Conservation (phyloP, 2,888 invertebrate genomes). For the Salticus scenicus region DNA sequence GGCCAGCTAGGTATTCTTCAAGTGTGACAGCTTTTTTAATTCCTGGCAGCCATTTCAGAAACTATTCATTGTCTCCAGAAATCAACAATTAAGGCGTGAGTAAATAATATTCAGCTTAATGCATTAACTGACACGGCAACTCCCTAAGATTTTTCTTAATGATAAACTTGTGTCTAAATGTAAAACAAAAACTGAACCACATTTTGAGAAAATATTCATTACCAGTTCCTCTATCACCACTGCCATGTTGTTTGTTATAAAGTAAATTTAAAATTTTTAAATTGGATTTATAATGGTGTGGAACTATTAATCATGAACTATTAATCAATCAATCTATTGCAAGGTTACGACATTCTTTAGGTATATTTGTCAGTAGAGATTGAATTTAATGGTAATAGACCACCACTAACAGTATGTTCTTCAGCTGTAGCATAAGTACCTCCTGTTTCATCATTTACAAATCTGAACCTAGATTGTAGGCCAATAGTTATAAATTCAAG, state of each 20-base stretch:
- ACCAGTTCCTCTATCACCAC: not conserved
- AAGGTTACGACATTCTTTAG: not conserved
- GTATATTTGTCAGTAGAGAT: not conserved
- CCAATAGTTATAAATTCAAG: slow-evolving; percentile 11
- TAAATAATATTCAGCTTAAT: too few species aligned
- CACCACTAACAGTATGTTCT: slow-evolving; percentile 21
- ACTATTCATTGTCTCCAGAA: too few species aligned
- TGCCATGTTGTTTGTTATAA: not conserved
- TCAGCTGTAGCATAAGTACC: not conserved
- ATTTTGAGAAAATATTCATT: not conserved
- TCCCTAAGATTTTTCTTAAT: too few species aligned
- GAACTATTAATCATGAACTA: not conserved
- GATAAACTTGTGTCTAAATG: too few species aligned
- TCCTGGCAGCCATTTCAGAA: too few species aligned
- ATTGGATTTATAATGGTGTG: not conserved
- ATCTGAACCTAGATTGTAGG: slow-evolving; percentile 27
- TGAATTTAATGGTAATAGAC: not conserved
- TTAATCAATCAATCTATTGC: not conserved
- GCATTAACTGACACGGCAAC: too few species aligned
- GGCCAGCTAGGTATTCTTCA: too few species aligned
- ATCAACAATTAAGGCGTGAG: too few species aligned
- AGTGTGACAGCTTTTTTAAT: too few species aligned
- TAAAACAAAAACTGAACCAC: too few species aligned
- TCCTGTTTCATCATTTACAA: slow-evolving; percentile 20
- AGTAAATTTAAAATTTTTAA: not conserved